Percentiles rank a stretch among this genome's conserved stretches.
These are phyloP conservation scores for Lacerta viridis DNA, from an alignment of 2,797 vertebrate species.

Conservation along the genomic window DNA sequence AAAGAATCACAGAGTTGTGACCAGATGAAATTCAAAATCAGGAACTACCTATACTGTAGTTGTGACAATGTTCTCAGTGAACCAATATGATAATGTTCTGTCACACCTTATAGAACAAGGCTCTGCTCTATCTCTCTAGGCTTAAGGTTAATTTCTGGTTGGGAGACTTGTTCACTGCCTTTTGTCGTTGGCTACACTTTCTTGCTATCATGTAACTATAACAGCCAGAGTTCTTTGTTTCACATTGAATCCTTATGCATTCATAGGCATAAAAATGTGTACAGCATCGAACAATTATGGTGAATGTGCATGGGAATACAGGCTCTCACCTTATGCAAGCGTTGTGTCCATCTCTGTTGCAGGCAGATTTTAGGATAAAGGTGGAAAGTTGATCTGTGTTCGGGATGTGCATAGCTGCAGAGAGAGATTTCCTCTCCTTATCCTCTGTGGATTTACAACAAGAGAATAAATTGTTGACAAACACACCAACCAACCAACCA, in stretches of 20 bases:
- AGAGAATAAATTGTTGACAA: conserved; percentile 68
- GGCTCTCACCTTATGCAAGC: neutral
- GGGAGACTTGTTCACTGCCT: neutral
- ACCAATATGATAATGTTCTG: neutral
- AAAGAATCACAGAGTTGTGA: neutral
- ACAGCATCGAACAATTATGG: neutral
- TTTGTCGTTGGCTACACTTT: neutral
- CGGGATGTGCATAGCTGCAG: conserved; percentile 31
- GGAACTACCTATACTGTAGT: neutral
- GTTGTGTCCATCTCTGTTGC: neutral
- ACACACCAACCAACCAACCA: conserved; percentile 22
- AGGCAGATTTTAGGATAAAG: neutral
- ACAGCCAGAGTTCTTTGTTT: neutral
- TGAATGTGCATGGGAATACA: neutral
- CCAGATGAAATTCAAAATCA: neutral
- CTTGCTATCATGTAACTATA: neutral
- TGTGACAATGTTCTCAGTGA: neutral
- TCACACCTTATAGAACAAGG: neutral
- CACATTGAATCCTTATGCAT: neutral
- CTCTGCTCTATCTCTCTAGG: neutral
- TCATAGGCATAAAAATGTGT: neutral
- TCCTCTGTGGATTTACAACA: conserved; percentile 42
- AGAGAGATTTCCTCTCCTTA: conserved; percentile 42
- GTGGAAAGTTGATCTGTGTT: conserved; percentile 7
- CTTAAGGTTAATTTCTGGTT: neutral